These are phyloP conservation scores for Diorhabda carinulata DNA, from an alignment of 1,140 invertebrate genomes.

Conservation along the genomic window DNA sequence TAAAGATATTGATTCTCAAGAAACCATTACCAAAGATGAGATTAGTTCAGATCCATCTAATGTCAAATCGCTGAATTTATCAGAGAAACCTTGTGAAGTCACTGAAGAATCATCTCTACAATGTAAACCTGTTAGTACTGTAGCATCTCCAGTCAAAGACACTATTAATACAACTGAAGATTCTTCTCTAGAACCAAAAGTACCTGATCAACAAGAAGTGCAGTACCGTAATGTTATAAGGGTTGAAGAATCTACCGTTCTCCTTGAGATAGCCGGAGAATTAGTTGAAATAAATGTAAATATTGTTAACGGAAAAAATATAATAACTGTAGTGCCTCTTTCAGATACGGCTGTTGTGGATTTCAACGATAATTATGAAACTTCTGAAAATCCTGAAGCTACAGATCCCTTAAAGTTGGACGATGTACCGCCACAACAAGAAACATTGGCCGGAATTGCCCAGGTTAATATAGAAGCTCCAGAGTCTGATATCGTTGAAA, in stretches of 20 bases:
- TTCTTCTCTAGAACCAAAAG: background rate
- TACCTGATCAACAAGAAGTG: slow-evolving; percentile 16
- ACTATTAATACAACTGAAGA: too few species aligned
- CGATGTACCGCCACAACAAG: background rate
- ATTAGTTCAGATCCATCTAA: too few species aligned
- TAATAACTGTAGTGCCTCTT: slow-evolving; percentile 40
- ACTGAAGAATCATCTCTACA: too few species aligned
- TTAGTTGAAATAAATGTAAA: slow-evolving; percentile 40
- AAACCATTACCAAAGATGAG: background rate
- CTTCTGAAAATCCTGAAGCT: slow-evolving; percentile 8
- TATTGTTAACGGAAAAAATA: slow-evolving; percentile 35
- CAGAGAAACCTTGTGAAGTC: too few species aligned
- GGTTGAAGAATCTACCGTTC: slow-evolving; percentile 33
- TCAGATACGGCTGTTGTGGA: slow-evolving; percentile 34
- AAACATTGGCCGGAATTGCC: slow-evolving; percentile 1
- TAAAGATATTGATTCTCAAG: slow-evolving; percentile 5
- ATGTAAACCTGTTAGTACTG: too few species aligned
- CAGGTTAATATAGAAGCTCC: background rate
- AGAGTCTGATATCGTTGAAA: slow-evolving; percentile 11
- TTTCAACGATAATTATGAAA: slow-evolving; percentile 36
- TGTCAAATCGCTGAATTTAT: too few species aligned
- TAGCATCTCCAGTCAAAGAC: too few species aligned
- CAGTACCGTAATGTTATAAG: slow-evolving; percentile 27
- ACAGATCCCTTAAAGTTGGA: slow-evolving; percentile 1
- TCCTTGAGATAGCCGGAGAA: slow-evolving; percentile 41